phyloP scores from a whole-genome alignment of 2,797 vertebrate species.

The Megaceryle alcyon region DNA sequence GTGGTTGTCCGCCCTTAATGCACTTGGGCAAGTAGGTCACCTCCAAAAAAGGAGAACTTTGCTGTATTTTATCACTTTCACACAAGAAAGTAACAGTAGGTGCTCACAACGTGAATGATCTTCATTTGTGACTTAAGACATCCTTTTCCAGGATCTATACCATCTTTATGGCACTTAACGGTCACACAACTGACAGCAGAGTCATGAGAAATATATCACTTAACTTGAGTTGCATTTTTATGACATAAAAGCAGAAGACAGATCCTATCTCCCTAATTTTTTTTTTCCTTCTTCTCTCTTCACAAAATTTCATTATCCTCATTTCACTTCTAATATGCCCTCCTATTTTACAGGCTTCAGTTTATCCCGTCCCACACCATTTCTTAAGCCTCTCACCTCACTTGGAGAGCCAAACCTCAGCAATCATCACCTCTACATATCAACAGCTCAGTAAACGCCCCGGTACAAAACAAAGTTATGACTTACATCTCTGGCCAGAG shows the following conservation, averaged over 20 bases:
- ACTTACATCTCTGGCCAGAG: neutral
- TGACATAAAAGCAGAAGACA: neutral
- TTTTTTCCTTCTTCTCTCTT: neutral
- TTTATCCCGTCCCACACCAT: neutral
- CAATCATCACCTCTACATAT: accelerated
- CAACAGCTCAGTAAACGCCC: neutral
- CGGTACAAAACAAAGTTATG: neutral
- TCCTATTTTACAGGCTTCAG: neutral
- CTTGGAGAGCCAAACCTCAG: neutral
- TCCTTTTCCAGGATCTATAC: neutral
- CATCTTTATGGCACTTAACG: neutral
- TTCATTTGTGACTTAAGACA: neutral
- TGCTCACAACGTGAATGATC: neutral
- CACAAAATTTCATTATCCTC: neutral
- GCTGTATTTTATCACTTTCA: neutral
- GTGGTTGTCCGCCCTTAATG: neutral
- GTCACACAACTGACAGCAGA: neutral
- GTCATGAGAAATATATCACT: neutral
- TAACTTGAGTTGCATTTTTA: neutral
- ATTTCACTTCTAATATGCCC: neutral
- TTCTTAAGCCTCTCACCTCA: neutral
- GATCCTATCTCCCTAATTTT: neutral
- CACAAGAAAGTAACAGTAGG: neutral
- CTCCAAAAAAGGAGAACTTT: neutral
- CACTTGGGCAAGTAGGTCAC: neutral